phyloP scores from a whole-genome alignment of 2,113 vertebrate genomes.

The Pao palembangensis region DNA sequence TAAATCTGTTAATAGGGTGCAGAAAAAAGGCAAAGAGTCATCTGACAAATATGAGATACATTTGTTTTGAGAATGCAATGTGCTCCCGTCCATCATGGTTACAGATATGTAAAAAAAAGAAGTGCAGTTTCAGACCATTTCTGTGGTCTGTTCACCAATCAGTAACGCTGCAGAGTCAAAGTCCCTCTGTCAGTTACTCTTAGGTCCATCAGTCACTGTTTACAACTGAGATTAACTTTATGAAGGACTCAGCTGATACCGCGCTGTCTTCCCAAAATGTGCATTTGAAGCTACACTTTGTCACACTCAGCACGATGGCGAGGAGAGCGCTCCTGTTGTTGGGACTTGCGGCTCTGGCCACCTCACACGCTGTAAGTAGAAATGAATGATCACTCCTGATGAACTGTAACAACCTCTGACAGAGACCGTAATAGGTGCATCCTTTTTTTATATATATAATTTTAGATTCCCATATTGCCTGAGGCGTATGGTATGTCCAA shows the following conservation, averaged over 20 bases:
- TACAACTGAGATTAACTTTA: conserved; percentile 32
- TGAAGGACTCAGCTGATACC: conserved; percentile 12
- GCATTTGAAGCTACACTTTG: conserved; percentile 31
- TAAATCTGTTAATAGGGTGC: too few relatives aligned
- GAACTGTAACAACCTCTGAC: not conserved
- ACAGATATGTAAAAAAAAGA: not conserved
- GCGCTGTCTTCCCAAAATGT: too few relatives aligned
- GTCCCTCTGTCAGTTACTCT: conserved; percentile 18
- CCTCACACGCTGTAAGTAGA: conserved; percentile 56
- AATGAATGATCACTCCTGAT: not conserved
- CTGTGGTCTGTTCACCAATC: conserved; percentile 2
- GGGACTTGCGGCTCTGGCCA: conserved; percentile 37
- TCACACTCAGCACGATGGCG: conserved; percentile 26
- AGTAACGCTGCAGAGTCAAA: conserved; percentile 40
- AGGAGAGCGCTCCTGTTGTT: conserved; percentile 33
- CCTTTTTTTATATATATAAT: not conserved
- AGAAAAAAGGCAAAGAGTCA: too few relatives aligned
- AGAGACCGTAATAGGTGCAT: not conserved
- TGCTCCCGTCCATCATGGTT: not conserved
- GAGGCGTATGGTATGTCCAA: too few relatives aligned
- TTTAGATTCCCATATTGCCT: conserved; percentile 48
- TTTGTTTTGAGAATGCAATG: too few relatives aligned
- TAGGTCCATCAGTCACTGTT: conserved; percentile 18
- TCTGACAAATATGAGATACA: too few relatives aligned
- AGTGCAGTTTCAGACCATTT: not conserved